Evolutionary conservation across 2,888 invertebrate species (phyloP), one percentile per base, ranked within the genome.

Genomic region (Azorinus chamasolen): DNA sequence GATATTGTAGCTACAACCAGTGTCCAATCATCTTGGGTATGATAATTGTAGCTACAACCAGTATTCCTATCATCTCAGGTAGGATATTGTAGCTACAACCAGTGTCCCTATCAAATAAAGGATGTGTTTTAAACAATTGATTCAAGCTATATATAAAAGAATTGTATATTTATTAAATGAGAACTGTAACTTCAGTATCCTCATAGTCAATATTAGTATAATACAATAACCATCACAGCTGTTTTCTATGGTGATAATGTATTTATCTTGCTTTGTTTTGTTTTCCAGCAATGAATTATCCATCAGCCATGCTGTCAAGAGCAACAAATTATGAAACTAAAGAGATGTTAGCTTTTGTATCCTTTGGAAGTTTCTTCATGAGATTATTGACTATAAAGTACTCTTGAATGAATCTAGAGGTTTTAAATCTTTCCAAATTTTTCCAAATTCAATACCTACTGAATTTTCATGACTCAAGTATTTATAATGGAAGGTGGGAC

Each of bases 21-120:
- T 32, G 32, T 32, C 32, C 32, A 32, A 32, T 6, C 14, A 41
- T 41, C 41, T 12, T 41, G 10, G 10, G 41, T 12, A 41, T 12
- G 41, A 16, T 41, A 8, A 12, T 41, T 8, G 10, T 41, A 16
- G 88, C 2, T 94, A 85, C 81, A 81, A 91, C 25, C 79, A 88
- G 55, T 92, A 93, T 41, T 75, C 93, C 93, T 79, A 92, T 94
- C 51, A 92, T 92, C 20, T 88, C 93, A 83, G 93, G 93, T 93
- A 66, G 46, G 78, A 12, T 4, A 4, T 4, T 10, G 4, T 32
- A 6, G 32, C 32, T 6, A 6, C 4, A 10, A 32, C 32, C 32
- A 32, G 32, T 32, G 32, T 32, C 32, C 32, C 10, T 41, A 16
- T 12, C 10, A 41, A 12, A 41, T 16, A 41, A 12, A 16, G 41